phyloP scores from a whole-genome alignment of 2,888 invertebrate genomes.

The Diarsia brunnea region DNA sequence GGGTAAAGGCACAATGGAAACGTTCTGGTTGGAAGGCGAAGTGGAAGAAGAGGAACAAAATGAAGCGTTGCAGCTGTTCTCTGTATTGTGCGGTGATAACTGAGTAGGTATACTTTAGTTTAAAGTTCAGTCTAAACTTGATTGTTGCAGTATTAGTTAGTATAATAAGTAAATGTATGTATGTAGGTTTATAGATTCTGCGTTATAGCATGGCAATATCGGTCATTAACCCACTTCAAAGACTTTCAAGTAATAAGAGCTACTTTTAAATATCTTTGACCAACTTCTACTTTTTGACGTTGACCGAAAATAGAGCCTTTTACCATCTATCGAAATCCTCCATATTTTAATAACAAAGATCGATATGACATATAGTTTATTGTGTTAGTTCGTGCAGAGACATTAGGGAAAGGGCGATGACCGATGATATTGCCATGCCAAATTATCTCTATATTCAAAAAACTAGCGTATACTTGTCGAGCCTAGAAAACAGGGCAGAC shows the following conservation, averaged over 20 bases:
- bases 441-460: background rate
- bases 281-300: background rate
- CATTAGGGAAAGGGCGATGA: background rate
- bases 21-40: slow-evolving; percentile 94
- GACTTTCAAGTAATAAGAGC: too few relatives aligned
- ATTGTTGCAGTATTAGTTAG: background rate
- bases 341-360: background rate
- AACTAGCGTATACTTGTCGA: background rate
- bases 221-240: background rate
- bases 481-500: background rate
- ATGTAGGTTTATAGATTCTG: background rate
- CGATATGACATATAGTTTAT: background rate
- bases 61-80: slow-evolving; percentile 84
- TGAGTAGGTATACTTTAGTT: slow-evolving; percentile 45
- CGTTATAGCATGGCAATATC: background rate
- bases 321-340: background rate
- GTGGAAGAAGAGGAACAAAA: slow-evolving; percentile 86
- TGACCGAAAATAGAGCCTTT: background rate
- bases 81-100: slow-evolving; percentile 81
- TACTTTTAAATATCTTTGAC: too few relatives aligned
- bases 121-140: background rate
- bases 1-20: slow-evolving; percentile 97
- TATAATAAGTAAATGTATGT: background rate
- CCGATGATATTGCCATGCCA: background rate
- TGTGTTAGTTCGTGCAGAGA: background rate